phyloP scores from a whole-genome alignment of 2,113 vertebrate genomes.

The Oreotrochilus melanogaster region DNA sequence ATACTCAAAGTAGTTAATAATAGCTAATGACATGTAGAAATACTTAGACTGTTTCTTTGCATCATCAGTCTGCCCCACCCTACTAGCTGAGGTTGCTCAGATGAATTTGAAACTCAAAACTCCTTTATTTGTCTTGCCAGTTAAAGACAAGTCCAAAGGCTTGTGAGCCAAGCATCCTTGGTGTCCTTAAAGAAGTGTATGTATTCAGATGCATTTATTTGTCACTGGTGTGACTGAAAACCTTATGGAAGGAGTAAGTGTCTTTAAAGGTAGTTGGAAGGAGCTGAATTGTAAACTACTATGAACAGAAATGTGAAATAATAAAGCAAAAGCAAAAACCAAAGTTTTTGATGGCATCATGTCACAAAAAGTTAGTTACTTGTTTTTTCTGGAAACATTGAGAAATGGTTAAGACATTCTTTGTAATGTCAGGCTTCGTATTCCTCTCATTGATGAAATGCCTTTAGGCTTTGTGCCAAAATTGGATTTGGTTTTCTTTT shows the following conservation, averaged over 20 bases:
- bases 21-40: background rate
- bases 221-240: background rate
- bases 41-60: background rate
- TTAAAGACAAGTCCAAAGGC: background rate
- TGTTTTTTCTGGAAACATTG: background rate
- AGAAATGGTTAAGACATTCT: conserved; percentile 28
- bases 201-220: background rate
- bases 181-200: background rate
- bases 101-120: background rate
- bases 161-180: background rate
- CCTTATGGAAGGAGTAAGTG: background rate
- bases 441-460: conserved; percentile 1
- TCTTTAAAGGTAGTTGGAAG: background rate
- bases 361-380: background rate
- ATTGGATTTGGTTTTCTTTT: background rate
- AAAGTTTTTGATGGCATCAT: background rate
- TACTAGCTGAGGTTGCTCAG: background rate
- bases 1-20: background rate
- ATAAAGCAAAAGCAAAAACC: background rate
- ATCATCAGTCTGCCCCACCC: background rate
- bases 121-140: background rate
- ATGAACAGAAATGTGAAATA: background rate
- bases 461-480: background rate
- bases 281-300: background rate
- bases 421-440: background rate